Percentiles rank a stretch among this genome's conserved stretches.
phyloP scores from a whole-genome alignment of 2,797 vertebrate genomes.

The Sebastes matsubarae region DNA sequence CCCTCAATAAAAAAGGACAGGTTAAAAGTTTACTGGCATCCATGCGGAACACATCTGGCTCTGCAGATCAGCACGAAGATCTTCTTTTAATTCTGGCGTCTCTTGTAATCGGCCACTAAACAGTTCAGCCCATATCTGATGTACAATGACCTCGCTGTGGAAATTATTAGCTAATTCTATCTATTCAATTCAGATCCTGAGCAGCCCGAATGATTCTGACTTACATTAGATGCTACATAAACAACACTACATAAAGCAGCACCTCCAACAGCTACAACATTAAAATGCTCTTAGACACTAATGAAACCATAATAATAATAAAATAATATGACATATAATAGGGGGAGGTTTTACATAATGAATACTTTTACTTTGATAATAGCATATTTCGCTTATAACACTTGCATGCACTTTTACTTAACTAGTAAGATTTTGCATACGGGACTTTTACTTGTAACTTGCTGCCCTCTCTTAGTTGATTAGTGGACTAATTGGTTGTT shows the following conservation, averaged over 20 bases:
- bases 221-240: neutral
- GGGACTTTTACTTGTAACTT: neutral
- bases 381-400: neutral
- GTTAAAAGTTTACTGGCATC: constrained; percentile 76
- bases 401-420: neutral
- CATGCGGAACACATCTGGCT: constrained; percentile 54
- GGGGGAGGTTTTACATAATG: neutral
- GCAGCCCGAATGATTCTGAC: neutral
- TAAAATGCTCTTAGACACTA: neutral
- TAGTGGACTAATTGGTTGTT: fast-evolving
- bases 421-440: neutral
- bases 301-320: neutral
- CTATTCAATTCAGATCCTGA: neutral
- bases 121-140: neutral
- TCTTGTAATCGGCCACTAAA: neutral
- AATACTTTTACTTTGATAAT: neutral
- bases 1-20: constrained; percentile 58
- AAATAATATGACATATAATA: neutral
- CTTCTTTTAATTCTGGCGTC: neutral
- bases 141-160: neutral
- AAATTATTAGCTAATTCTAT: neutral
- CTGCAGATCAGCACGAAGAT: constrained; percentile 14
- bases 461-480: too few species aligned
- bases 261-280: neutral
- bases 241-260: neutral